Percentiles rank a stretch among this genome's conserved stretches.
Conservation (phyloP, 2,797 vertebrate genomes). For the Myotis daubentonii region DNA sequence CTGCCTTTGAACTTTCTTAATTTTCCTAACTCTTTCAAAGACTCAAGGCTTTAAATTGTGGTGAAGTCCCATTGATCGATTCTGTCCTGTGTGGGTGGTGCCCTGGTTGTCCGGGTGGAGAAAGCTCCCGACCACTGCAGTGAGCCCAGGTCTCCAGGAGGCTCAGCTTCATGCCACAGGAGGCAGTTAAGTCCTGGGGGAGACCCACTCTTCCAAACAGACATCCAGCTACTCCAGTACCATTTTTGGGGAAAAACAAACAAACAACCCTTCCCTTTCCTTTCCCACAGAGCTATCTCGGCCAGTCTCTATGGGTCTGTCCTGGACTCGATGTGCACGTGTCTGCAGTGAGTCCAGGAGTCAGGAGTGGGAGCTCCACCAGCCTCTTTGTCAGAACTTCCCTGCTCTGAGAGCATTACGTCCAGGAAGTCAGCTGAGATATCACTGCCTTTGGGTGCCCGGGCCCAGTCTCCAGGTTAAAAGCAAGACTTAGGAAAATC, state of each 20-base stretch:
- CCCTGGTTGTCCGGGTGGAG: background rate
- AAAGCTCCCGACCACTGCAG: background rate
- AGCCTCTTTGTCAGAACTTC: background rate
- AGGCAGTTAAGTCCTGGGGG: background rate
- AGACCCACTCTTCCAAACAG: background rate
- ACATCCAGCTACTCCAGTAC: background rate
- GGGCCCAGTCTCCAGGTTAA: background rate
- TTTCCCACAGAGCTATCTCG: background rate
- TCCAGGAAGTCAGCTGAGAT: background rate
- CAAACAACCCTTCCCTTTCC: too few species aligned
- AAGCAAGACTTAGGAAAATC: background rate
- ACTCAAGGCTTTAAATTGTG: background rate
- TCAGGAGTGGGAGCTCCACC: background rate
- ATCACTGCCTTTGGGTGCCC: background rate
- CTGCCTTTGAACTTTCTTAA: background rate
- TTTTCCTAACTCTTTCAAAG: background rate
- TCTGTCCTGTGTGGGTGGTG: background rate
- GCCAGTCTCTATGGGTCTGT: background rate
- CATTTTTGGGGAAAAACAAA: too few species aligned
- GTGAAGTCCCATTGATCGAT: background rate
- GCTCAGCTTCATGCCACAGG: fast-evolving
- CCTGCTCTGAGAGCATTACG: background rate
- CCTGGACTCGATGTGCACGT: fast-evolving
- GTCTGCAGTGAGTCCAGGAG: background rate
- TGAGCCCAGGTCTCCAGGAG: background rate